Base-by-base conservation (phyloP, 2,113 vertebrate species). In the Chionis minor region DNA sequence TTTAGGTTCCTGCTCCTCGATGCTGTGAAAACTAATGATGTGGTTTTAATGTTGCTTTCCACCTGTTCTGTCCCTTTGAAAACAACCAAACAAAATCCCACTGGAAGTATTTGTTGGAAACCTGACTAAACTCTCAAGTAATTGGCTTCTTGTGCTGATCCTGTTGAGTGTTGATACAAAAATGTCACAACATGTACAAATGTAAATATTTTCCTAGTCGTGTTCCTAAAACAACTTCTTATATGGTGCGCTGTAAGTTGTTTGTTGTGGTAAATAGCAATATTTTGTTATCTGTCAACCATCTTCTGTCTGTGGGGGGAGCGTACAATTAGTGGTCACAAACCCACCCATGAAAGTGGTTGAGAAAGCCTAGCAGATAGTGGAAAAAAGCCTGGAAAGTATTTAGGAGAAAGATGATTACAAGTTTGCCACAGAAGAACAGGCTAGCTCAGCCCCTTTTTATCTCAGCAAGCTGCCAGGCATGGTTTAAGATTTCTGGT, bases 351-450 rank as follows among this genome's bases (percentile, higher is more conserved):
- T 67, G 84, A 55, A 42, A 93, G 70, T 86, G 92, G 77, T 75
- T 16, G 69, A 42, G 92, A 93, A 96, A 56, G 62, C 86, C 88
- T 93, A 84, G 90, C 86, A 97, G 88, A 93, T 95, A 96, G 90
- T 97, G 97, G 96, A 88, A 97, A 98, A 98, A 96, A 95, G 86
- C 94, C 94, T 98, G 97, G 97, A 98, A 98, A 97, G 96, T 97
- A 98, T 97, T 98, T 94, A 87, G 84, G 94, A 88, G 94, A 92
- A 84, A 86, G 81, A 91, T 95, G 92, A 97, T 96, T 96, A 82
- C 49, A 89, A 97, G 73, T 95, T 75, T 97, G 92, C 96, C 94
- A 62, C 93, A 95, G 96, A 45, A 96, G 86, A 95, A 77, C 42
- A 92, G 84, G 95, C 95, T 97, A 71, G 85, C 97, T 97, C 96